These are phyloP conservation scores for Tigriopus californicus DNA, from an alignment of 2,888 invertebrate genomes.

Conservation along the genomic window DNA sequence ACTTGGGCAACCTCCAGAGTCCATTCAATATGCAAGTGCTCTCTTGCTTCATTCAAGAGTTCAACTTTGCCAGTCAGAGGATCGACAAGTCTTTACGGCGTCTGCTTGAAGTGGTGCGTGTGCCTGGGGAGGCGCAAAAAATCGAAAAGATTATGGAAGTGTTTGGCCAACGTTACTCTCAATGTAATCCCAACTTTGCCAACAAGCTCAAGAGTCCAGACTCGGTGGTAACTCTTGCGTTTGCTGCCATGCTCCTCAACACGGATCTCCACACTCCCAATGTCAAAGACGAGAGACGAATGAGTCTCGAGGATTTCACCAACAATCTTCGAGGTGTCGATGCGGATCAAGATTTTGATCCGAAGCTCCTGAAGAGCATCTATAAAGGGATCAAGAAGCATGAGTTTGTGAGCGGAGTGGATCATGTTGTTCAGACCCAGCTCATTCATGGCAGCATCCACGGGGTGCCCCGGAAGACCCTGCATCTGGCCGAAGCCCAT, in stretches of 20 bases:
- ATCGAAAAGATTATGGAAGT: conserved; percentile 14
- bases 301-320: conserved; percentile 11
- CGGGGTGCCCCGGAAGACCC: neutral
- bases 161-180: conserved; percentile 11
- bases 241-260: conserved; percentile 11
- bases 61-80: conserved; percentile 5
- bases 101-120: conserved; percentile 1
- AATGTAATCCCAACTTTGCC: conserved; percentile 9
- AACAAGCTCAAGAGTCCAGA: neutral
- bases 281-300: conserved; percentile 2
- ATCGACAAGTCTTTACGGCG: conserved; percentile 8
- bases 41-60: conserved; percentile 10
- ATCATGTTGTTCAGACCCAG: conserved; percentile 7
- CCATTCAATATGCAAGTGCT: conserved; percentile 14
- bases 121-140: conserved; percentile 12
- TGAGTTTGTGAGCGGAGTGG: conserved; percentile 4
- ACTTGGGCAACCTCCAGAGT: neutral
- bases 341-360: conserved; percentile 7
- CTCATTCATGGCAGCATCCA: conserved; percentile 1
- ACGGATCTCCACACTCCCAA: conserved; percentile 11
- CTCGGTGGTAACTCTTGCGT: neutral
- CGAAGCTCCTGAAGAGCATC: conserved; percentile 8
- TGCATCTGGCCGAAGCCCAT: neutral
- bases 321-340: conserved; percentile 2
- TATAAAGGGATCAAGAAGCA: conserved; percentile 14